Conservation (phyloP, 2,797 vertebrate genomes). For the Takifugu ocellatus region DNA sequence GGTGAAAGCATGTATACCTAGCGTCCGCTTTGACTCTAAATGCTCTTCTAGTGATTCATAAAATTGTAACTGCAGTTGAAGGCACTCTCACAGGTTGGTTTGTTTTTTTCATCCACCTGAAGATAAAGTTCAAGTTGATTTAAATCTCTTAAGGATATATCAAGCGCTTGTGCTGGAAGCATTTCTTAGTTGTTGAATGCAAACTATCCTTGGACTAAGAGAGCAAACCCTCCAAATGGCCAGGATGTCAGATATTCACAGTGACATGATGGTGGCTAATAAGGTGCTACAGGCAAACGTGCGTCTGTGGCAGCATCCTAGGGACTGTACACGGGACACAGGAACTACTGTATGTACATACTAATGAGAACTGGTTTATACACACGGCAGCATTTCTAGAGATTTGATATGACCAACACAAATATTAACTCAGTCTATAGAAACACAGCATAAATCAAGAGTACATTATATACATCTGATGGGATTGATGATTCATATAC, state of each 20-base stretch:
- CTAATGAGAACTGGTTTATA: constrained; percentile 43
- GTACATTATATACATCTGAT: constrained; percentile 48
- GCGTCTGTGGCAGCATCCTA: constrained; percentile 58
- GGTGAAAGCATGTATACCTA: constrained; percentile 40
- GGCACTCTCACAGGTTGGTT: constrained; percentile 74
- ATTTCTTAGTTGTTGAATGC: constrained; percentile 48
- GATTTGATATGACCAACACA: constrained; percentile 40
- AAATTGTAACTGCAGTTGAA: constrained; percentile 76
- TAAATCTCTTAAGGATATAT: constrained; percentile 56
- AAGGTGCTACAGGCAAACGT: constrained; percentile 39
- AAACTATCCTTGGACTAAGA: constrained; percentile 50
- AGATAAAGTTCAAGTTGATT: constrained; percentile 71
- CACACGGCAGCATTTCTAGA: constrained; percentile 43
- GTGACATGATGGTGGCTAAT: constrained; percentile 68
- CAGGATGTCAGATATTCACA: constrained; percentile 76
- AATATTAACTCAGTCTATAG: constrained; percentile 42
- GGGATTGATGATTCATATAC: constrained; percentile 33
- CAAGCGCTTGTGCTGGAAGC: constrained; percentile 66
- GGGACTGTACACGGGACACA: constrained; percentile 63
- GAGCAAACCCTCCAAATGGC: constrained; percentile 31
- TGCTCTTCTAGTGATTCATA: constrained; percentile 69
- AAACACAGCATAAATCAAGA: constrained; percentile 44
- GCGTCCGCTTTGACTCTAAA: constrained; percentile 46
- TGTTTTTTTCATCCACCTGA: constrained; percentile 49
- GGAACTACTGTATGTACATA: constrained; percentile 64